Percentiles rank a stretch among this genome's conserved stretches.
Conservation (phyloP, 1,140 invertebrate genomes). For the Vanessa tameamea region DNA sequence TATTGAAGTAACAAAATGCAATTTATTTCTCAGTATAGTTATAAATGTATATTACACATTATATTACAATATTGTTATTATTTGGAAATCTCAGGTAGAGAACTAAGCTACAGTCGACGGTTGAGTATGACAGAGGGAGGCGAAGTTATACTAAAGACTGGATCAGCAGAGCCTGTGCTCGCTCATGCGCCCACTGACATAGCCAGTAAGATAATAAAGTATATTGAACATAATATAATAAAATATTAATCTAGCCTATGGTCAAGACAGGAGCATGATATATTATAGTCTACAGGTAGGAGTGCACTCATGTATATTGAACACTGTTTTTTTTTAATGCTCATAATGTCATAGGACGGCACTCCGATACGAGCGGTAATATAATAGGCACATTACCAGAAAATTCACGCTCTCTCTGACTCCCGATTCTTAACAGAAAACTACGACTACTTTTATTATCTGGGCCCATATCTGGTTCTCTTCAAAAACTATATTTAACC, state of each 20-base stretch:
- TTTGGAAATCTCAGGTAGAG: constrained; percentile 52
- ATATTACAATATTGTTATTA: background rate
- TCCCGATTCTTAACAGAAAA: too few species aligned
- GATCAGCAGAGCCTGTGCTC: constrained; percentile 66
- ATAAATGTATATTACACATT: background rate
- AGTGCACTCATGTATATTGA: too few species aligned
- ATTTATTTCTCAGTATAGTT: background rate
- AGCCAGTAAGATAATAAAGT: constrained; percentile 64
- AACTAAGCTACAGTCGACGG: constrained; percentile 71
- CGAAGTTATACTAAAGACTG: constrained; percentile 70
- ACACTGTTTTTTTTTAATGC: too few species aligned
- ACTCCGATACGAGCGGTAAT: too few species aligned
- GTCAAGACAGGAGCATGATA: too few species aligned
- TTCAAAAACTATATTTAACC: too few species aligned
- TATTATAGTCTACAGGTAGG: too few species aligned
- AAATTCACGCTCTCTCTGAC: too few species aligned
- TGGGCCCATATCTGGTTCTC: too few species aligned
- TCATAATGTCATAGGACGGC: too few species aligned
- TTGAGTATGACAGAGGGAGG: constrained; percentile 71
- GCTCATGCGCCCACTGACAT: constrained; percentile 74
- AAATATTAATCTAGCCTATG: background rate
- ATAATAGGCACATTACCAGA: too few species aligned
- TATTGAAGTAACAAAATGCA: background rate
- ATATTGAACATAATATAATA: background rate
- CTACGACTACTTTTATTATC: too few species aligned